A percentile compares a stretch with the other conserved stretches of the same genome.
These are phyloP conservation scores for Semicossyphus pulcher DNA, from an alignment of 2,113 vertebrate species.

Conservation along the genomic window DNA sequence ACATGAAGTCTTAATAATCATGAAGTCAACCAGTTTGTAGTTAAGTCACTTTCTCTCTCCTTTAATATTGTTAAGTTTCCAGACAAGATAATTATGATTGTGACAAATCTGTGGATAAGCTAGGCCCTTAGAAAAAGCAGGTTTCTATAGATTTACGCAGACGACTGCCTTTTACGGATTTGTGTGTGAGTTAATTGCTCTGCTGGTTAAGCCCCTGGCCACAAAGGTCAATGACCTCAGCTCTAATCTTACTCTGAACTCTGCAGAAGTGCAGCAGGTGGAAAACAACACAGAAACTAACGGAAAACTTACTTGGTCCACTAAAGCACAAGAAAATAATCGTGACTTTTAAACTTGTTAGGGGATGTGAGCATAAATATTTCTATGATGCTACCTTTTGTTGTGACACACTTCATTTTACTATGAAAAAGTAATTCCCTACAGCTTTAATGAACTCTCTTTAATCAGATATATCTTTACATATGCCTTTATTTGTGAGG, in stretches of 20 bases:
- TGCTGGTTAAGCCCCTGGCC: constrained; percentile 46
- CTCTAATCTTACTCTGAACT: constrained; percentile 51
- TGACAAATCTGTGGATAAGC: constrained; percentile 6
- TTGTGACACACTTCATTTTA: not conserved
- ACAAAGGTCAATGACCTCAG: constrained; percentile 56
- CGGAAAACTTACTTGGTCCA: constrained; percentile 4
- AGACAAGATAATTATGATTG: not conserved
- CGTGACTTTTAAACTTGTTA: not conserved
- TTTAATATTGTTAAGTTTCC: not conserved
- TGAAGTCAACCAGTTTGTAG: not conserved
- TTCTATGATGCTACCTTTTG: not conserved
- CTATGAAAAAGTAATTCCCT: not conserved
- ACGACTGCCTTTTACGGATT: constrained; percentile 48
- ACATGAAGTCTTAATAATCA: not conserved
- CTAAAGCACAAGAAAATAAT: not conserved
- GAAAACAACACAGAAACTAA: constrained; percentile 10
- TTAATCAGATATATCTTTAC: too few species aligned
- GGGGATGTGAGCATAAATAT: not conserved
- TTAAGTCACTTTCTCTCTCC: not conserved
- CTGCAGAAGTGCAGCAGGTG: constrained; percentile 51
- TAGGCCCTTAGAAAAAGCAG: constrained; percentile 13
- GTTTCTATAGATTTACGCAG: constrained; percentile 36
- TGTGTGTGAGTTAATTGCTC: constrained; percentile 64
- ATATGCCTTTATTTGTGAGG: too few species aligned
- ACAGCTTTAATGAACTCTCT: not conserved